phyloP scores from a whole-genome alignment of 2,797 vertebrate genomes.

The Urosaurus nigricauda region DNA sequence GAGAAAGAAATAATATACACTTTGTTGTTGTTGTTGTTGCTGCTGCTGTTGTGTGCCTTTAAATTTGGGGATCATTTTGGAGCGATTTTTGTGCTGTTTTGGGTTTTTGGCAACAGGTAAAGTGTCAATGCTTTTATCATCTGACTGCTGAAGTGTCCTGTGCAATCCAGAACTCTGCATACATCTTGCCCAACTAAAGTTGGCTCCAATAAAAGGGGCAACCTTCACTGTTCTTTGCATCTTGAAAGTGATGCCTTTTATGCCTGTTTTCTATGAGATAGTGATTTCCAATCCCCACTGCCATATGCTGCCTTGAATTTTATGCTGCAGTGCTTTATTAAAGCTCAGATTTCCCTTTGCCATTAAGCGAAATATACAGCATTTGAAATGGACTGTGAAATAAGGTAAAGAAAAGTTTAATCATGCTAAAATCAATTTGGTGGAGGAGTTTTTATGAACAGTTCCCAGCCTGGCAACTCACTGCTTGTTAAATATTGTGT shows the following conservation, averaged over 20 bases:
- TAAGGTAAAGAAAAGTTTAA: constrained; percentile 80
- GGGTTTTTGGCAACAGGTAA: background rate
- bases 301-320: constrained; percentile 69
- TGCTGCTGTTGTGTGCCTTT: too few relatives aligned
- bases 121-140: background rate
- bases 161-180: background rate
- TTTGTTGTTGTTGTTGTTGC: too few relatives aligned
- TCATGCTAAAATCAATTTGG: constrained; percentile 74
- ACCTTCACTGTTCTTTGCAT: constrained; percentile 5
- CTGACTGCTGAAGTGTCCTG: background rate
- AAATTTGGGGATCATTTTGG: too few relatives aligned
- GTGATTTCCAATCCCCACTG: constrained; percentile 53
- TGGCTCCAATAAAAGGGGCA: background rate
- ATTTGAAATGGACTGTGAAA: constrained; percentile 80
- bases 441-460: constrained; percentile 72
- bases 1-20: too few relatives aligned
- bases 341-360: constrained; percentile 70
- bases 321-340: constrained; percentile 72
- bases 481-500: constrained; percentile 66
- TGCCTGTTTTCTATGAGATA: background rate
- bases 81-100: too few relatives aligned
- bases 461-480: constrained; percentile 67
- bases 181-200: background rate
- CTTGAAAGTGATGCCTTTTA: constrained; percentile 34
- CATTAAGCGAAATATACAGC: constrained; percentile 69